phyloP scores from a whole-genome alignment of 2,888 invertebrate species.

The Trissoscelio sp. region DNA sequence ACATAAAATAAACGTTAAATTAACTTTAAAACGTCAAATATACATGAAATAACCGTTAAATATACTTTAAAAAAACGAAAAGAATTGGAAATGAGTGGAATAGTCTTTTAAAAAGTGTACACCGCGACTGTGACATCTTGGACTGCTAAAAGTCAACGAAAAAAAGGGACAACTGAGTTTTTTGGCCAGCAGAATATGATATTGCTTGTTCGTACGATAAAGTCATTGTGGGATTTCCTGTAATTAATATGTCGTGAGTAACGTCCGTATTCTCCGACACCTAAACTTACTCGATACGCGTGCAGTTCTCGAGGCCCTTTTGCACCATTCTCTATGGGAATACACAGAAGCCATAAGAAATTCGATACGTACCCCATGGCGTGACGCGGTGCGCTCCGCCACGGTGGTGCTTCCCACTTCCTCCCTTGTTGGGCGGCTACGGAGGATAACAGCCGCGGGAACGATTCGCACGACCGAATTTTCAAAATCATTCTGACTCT shows the following conservation, averaged over 20 bases:
- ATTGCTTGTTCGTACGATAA: conserved; percentile 62
- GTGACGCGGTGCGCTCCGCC: conserved; percentile 74
- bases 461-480: conserved; percentile 58
- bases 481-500: conserved; percentile 42
- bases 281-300: conserved; percentile 71
- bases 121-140: too few species aligned
- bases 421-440: conserved; percentile 74
- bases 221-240: conserved; percentile 80
- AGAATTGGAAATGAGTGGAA: too few species aligned
- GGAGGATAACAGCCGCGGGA: conserved; percentile 47
- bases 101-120: too few species aligned
- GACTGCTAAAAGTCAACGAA: too few species aligned
- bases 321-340: conserved; percentile 77
- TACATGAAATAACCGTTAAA: conserved; percentile 60
- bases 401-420: conserved; percentile 83
- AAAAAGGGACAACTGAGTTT: conserved; percentile 14
- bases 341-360: conserved; percentile 83
- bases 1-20: too few species aligned
- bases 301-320: conserved; percentile 66
- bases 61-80: too few species aligned
- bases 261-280: conserved; percentile 72
- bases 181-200: conserved; percentile 53
- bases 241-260: conserved; percentile 81
- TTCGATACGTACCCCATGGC: conserved; percentile 81
- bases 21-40: too few species aligned